Evolutionary conservation across 2,888 invertebrate genomes (phyloP), one percentile per base, ranked within the genome.

Genomic region (Caenorhabditis virilis): DNA sequence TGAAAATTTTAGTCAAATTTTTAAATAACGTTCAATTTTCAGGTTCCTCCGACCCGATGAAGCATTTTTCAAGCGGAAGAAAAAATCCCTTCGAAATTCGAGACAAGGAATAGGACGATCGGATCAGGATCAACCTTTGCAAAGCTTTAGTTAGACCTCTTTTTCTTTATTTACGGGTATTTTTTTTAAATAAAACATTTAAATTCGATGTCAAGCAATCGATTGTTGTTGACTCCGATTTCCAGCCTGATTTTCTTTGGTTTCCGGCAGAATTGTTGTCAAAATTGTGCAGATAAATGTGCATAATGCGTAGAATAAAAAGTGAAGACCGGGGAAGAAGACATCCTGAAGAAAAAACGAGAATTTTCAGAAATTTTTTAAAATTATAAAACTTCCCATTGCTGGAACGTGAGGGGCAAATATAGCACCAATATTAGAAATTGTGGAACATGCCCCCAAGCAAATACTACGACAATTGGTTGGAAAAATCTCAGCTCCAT

Each of bases 401-500:
- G 68, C 56, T 11, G 66, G 64, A 3, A 72, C 53, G 55, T 74
- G 73, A 6, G 76, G 72, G 9, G 70, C 63, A 0, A 65, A 22
- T 39, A 72, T 68, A 25, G 74, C 76, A 36, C 73, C 72, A 6
- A 76, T 27, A 45, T 74, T 74, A 5, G 66, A 64, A 18, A 72
- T 56, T 20, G 74, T 74, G 9, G 74, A 65, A 20, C 76, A 76
- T 11, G 69, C 49, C 33, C 74, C 76, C 2, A 76, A 68, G 49
- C 76, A 74, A 20, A 76, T 72, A 51, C 63, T 71, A 36, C 67
- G 62, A 48, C 69, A 61, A 42, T 57, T 59, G 11, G 76, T 76
- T 6, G 79, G 78, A 36, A 79, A 79, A 25, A 76, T 27, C 45
- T 79, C 78, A 4, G 69, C 69, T 9, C 77, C 78, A 43, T 74